Base-by-base conservation (phyloP, 2,888 invertebrate species). In the Apamea epomidion region DNA sequence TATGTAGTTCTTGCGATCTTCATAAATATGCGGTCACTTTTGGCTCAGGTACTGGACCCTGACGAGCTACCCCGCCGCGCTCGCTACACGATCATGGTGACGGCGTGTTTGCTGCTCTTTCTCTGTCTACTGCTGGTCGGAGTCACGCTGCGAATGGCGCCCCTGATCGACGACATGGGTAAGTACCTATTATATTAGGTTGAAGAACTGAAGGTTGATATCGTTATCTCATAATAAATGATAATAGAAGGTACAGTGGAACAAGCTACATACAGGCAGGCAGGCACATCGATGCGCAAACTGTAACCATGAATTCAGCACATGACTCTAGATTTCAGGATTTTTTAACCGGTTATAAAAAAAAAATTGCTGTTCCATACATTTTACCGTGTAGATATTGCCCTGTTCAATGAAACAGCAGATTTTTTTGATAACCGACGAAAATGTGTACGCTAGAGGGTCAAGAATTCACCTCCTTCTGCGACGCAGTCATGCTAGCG, bases 161-260 rank as follows among this genome's bases (percentile, higher is more conserved):
- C 99, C 21, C 98, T 99, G 89, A 99, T 99, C 92, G 99, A 99
- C 94, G 99, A 99, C 92, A 98, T 99, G 98, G 99, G 99, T 99
- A 96, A 98, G 98, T 98, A 42, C 54, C 1, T 83, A 83, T 48
- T 60, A 18, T 10, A 18, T 48, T 25, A 18, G 29, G 5, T 12
- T 70, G 18, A 18, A 29, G 12, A 81, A 25, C 69, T 64, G 0
- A 32, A 18, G 32, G 42, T n/a, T 37, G 32, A 32, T 64, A 62
- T 29, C 32, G 29, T 29, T 62, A 29, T 58, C 58, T 4, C 1
- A 10, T 58, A 25, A 58, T 25, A 58, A 25, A 58, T 58, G 1
- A 58, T 25, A 3, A 58, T 12, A 25, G 25, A 58, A 12, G 25
- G 58, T 14, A 60, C n/a, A n/a, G n/a, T 60, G 12, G n/a, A n/a